Conservation (phyloP, 23 tunicate genomes). For the Phallusia fumigata region DNA sequence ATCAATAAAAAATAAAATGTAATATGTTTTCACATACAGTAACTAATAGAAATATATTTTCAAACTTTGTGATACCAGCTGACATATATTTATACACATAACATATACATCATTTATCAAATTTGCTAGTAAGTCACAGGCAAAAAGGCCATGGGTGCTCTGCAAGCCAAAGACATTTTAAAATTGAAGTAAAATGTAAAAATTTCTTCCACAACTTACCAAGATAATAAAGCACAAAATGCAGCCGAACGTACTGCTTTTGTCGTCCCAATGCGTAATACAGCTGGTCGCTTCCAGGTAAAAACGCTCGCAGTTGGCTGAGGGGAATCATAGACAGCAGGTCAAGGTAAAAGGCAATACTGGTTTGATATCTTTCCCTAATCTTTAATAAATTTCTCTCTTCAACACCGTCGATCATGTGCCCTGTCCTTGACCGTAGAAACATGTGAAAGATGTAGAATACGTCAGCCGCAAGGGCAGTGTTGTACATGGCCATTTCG, state of each 20-base stretch:
- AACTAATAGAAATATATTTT: too few species aligned
- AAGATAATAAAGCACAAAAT: constrained; percentile 71
- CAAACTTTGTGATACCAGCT: too few species aligned
- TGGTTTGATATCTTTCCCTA: constrained; percentile 66
- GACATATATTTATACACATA: too few species aligned
- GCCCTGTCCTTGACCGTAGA: constrained; percentile 73
- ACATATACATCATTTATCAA: too few species aligned
- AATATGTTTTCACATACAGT: too few species aligned
- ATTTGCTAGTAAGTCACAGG: too few species aligned
- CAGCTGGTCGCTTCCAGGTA: constrained; percentile 34
- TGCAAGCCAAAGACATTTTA: too few species aligned
- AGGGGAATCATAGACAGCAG: constrained; percentile 56
- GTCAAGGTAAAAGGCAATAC: constrained; percentile 64
- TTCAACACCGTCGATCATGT: constrained; percentile 78
- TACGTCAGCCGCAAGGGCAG: constrained; percentile 48
- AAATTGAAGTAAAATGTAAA: too few species aligned
- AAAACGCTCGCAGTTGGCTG: constrained; percentile 27
- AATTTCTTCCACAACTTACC: constrained; percentile 44
- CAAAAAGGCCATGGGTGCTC: too few species aligned
- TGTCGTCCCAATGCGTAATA: constrained; percentile 57
- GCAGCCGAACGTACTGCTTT: constrained; percentile 56
- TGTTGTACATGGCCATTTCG: constrained; percentile 26
- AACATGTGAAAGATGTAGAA: constrained; percentile 57
- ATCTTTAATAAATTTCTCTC: constrained; percentile 69
- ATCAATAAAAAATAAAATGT: too few species aligned